These are phyloP conservation scores for Leptinotarsa undecemlineata DNA, from an alignment of 1,140 invertebrate genomes.

Conservation along the genomic window DNA sequence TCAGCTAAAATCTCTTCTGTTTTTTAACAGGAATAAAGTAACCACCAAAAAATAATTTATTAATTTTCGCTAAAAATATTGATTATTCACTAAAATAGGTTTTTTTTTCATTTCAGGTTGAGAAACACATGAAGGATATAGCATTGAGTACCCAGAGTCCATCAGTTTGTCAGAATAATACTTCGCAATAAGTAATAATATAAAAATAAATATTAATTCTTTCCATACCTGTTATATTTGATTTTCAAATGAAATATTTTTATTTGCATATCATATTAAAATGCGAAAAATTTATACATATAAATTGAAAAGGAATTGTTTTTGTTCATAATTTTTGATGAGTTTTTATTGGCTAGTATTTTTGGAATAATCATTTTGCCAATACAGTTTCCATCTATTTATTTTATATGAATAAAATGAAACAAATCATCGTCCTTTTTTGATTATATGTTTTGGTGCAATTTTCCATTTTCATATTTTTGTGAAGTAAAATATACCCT, in stretches of 20 bases:
- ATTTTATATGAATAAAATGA: slow-evolving; percentile 33
- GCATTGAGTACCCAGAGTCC: slow-evolving; percentile 48
- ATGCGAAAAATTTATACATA: slow-evolving; percentile 17
- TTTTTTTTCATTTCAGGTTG: slow-evolving; percentile 56
- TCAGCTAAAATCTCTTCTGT: no score
- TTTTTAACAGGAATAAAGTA: no score
- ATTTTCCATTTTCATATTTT: no score
- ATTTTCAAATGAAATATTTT: slow-evolving; percentile 30
- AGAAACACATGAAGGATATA: slow-evolving; percentile 64
- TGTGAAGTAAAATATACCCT: no score
- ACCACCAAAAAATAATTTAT: no score
- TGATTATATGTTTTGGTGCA: no score
- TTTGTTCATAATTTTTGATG: slow-evolving; percentile 19
- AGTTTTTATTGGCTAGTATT: slow-evolving; percentile 22
- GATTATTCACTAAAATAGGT: background rate
- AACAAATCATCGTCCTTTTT: background rate
- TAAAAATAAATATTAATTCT: slow-evolving; percentile 28
- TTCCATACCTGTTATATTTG: slow-evolving; percentile 23
- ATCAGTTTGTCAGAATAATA: slow-evolving; percentile 29
- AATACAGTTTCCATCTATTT: slow-evolving; percentile 29
- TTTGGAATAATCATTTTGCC: slow-evolving; percentile 10
- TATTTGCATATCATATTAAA: slow-evolving; percentile 27
- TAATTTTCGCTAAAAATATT: no score
- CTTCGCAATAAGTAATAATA: slow-evolving; percentile 30
- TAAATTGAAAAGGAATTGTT: slow-evolving; percentile 16